Evolutionary conservation across 1,140 invertebrate genomes (phyloP), one percentile per base, ranked within the genome.

Genomic region (Panulirus ornatus): DNA sequence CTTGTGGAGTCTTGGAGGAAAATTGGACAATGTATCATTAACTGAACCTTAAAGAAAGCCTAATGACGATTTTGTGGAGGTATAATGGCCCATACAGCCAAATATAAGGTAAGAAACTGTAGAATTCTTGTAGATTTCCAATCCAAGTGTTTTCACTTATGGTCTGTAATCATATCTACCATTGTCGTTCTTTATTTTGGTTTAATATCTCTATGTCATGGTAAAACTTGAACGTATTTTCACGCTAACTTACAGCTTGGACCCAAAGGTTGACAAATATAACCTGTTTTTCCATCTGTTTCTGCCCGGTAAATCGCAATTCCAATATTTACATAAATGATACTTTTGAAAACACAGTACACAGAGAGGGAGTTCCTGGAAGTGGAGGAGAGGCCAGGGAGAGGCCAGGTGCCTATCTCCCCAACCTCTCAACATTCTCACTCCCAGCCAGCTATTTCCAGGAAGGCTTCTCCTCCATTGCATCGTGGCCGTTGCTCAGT

Each of bases 31-130:
- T 88, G 85, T 79, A 66, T 88, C 47, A 88, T 54, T 88, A 88
- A 88, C 44, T 66, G 76, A 58, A 75, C 36, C 54, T n/a, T 36
- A 88, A 88, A 88, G 6, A 88, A 42, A 88, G 51, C 85, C 85
- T 78, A 38, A 88, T 88, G 85, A 79, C 85, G 85, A 88, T 27
- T 47, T 47, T 70, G 40, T n/a, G 76, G 75, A 78, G 19, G 51
- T 22, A 66, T 42, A 51, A 88, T 88, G 85, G 85, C 85, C 85
- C 75, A 88, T 58, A 88, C 75, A 79, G 85, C 85, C 85, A 88
- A 88, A 66, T 88, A 88, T 88, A 88, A 88, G 85, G 85, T 88
- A 63, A 88, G 85, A 44, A 42, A 19, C 22, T n/a, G 34, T 11
- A n/a, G 19, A 42, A 36, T 34, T 70, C 81, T n/a, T 44, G 54